Evolutionary conservation across 2,797 vertebrate species (phyloP).

Genomic region (Artibeus jamaicensis): DNA sequence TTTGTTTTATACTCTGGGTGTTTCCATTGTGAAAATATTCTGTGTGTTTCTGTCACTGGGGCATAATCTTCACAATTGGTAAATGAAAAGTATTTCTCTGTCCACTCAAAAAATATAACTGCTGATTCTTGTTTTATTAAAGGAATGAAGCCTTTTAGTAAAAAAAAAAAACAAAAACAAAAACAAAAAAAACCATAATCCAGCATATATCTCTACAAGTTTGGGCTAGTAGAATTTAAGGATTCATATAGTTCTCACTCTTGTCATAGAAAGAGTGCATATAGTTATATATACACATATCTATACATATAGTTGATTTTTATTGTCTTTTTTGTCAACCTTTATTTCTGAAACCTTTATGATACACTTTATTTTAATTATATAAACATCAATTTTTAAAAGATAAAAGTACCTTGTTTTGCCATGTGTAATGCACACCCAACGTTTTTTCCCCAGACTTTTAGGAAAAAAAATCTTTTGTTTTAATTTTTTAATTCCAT

Average conservation of each 20-base stretch:
- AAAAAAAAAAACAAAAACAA: conserved; percentile 18
- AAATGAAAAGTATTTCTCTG: conserved; percentile 73
- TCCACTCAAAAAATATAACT: conserved; percentile 51
- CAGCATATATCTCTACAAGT: not conserved
- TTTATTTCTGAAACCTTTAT: conserved; percentile 50
- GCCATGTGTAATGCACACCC: no score
- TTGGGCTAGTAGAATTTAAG: conserved; percentile 39
- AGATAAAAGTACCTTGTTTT: not conserved
- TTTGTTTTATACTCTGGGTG: conserved; percentile 49
- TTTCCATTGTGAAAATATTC: conserved; percentile 78
- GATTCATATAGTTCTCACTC: conserved; percentile 22
- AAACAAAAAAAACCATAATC: not conserved
- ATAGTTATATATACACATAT: conserved; percentile 60
- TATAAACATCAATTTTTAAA: not conserved
- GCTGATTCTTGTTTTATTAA: conserved; percentile 66
- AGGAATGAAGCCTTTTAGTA: conserved; percentile 54
- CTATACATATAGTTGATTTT: conserved; percentile 42
- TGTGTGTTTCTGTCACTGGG: conserved; percentile 64
- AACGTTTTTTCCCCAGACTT: no score
- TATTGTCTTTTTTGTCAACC: conserved; percentile 57
- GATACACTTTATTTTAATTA: conserved; percentile 58
- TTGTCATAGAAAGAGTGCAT: conserved; percentile 52
- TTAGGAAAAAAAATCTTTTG: no score
- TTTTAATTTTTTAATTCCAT: no score
- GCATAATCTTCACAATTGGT: conserved; percentile 67